A percentile compares a stretch with the other conserved stretches of the same genome.
Evolutionary conservation across 2,797 vertebrate genomes (phyloP).

Genomic region (Typhlichthys subterraneus): DNA sequence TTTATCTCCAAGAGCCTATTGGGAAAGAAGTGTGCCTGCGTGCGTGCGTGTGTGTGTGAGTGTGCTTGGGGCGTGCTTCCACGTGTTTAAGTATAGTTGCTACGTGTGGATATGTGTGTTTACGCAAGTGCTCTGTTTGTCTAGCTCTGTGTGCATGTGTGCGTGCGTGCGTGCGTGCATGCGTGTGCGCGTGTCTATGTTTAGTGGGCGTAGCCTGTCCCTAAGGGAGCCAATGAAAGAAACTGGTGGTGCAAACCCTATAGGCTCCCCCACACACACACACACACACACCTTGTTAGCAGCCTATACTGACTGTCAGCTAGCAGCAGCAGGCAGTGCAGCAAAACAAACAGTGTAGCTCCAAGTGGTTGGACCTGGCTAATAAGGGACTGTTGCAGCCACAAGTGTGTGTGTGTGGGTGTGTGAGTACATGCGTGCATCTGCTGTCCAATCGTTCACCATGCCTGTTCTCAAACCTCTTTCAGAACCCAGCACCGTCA

Average conservation of each 20-base stretch:
- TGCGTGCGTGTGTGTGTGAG: constrained; percentile 17
- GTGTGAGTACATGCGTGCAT: constrained; percentile 31
- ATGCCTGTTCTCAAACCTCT: constrained; percentile 92
- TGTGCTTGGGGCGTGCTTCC: neutral
- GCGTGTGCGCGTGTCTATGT: constrained; percentile 21
- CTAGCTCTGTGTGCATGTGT: constrained; percentile 25
- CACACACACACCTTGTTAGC: constrained; percentile 53
- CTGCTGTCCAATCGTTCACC: constrained; percentile 75
- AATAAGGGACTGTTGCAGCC: constrained; percentile 64
- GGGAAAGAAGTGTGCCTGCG: constrained; percentile 24
- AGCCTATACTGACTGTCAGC: constrained; percentile 74
- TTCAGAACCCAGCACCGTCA: constrained; percentile 89
- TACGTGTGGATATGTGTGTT: constrained; percentile 8
- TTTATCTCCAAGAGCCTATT: constrained; percentile 40
- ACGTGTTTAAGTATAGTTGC: neutral
- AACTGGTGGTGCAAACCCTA: constrained; percentile 74
- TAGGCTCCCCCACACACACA: constrained; percentile 43
- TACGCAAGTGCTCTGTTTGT: constrained; percentile 34
- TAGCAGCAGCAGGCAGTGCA: constrained; percentile 58
- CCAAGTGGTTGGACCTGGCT: constrained; percentile 48
- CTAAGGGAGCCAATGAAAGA: constrained; percentile 76
- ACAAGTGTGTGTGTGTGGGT: constrained; percentile 52
- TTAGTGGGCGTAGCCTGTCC: constrained; percentile 66
- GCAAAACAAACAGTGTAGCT: constrained; percentile 71
- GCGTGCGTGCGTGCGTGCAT: constrained; percentile 17